These are phyloP conservation scores for Drosophila nr. perissopoda DNA, from an alignment of 2,888 invertebrate genomes.

Conservation along the genomic window DNA sequence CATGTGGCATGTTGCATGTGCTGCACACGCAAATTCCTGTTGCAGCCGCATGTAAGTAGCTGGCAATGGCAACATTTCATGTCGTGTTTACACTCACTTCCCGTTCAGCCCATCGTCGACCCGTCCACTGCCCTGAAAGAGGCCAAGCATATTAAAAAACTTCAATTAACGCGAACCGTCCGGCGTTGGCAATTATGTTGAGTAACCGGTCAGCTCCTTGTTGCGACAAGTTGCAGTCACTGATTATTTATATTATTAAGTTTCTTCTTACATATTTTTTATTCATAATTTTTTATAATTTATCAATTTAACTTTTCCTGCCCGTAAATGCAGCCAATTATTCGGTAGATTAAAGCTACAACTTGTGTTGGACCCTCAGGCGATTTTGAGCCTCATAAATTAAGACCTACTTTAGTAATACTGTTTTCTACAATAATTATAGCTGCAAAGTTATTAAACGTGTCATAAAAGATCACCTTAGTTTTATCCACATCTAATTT, in stretches of 20 bases:
- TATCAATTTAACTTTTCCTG: conserved; percentile 65
- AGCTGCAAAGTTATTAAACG: neutral
- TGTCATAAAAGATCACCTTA: neutral
- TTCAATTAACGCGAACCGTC: conserved; percentile 66
- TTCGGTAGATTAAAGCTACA: conserved; percentile 13
- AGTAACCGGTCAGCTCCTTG: conserved; percentile 24
- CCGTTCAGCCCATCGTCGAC: conserved; percentile 39
- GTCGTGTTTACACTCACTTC: conserved; percentile 81
- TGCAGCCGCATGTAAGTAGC: conserved; percentile 61
- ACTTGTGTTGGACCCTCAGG: conserved; percentile 1
- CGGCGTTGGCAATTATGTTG: conserved; percentile 37
- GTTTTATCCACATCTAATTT: neutral
- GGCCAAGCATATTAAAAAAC: conserved; percentile 71
- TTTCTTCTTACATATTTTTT: conserved; percentile 42
- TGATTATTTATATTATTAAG: conserved; percentile 79
- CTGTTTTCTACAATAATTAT: neutral
- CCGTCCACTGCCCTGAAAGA: conserved; percentile 28
- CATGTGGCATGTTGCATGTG: conserved; percentile 48
- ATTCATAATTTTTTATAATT: conserved; percentile 52
- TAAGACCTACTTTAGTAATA: neutral
- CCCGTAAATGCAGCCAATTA: conserved; percentile 40
- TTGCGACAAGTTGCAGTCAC: conserved; percentile 68
- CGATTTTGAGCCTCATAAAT: neutral
- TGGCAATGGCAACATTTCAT: conserved; percentile 71
- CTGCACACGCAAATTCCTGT: conserved; percentile 66